Conservation (phyloP, 30 jellyfish, hydroid and myxozoan species). For the Calvadosia cruxmelitensis region DNA sequence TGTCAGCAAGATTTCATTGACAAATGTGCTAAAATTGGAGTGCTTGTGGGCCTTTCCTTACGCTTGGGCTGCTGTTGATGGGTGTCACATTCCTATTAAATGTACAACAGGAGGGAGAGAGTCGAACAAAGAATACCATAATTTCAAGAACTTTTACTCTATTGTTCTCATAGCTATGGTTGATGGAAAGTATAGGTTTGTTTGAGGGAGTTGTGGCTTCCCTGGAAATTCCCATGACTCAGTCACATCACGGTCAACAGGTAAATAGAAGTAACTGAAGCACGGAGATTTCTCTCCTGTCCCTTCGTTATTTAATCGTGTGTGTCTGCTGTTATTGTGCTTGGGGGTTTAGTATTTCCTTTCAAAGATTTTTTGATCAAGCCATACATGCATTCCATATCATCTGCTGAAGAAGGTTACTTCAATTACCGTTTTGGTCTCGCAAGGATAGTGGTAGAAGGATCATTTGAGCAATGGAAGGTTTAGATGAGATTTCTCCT, state of each 20-base stretch:
- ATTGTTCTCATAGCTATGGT: constrained; percentile 27
- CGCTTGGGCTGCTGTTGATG: constrained; percentile 24
- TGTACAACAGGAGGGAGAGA: constrained; percentile 31
- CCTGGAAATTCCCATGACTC: constrained; percentile 44
- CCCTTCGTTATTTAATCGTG: too few species aligned
- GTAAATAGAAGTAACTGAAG: neutral
- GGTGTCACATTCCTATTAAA: constrained; percentile 25
- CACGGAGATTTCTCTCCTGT: constrained; percentile 21
- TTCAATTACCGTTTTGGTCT: constrained; percentile 23
- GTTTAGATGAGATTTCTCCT: constrained; percentile 17
- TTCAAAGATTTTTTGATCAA: constrained; percentile 20
- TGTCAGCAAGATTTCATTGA: constrained; percentile 15
- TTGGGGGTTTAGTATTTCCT: too few species aligned
- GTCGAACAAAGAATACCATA: constrained; percentile 30
- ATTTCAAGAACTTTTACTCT: constrained; percentile 23
- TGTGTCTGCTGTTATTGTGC: too few species aligned
- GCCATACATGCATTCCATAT: constrained; percentile 30
- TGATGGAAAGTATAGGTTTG: constrained; percentile 27
- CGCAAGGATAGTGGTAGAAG: constrained; percentile 29
- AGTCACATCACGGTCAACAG: constrained; percentile 21
- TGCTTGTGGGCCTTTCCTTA: constrained; percentile 25
- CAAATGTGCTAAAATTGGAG: constrained; percentile 18
- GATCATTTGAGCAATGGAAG: constrained; percentile 31
- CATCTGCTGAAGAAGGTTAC: constrained; percentile 18
- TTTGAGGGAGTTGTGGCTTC: constrained; percentile 41